Percentiles rank a stretch among this genome's conserved stretches.
These are phyloP conservation scores for Microcebus ravelobensis DNA, from an alignment of 2,113 vertebrate genomes.

Conservation along the genomic window DNA sequence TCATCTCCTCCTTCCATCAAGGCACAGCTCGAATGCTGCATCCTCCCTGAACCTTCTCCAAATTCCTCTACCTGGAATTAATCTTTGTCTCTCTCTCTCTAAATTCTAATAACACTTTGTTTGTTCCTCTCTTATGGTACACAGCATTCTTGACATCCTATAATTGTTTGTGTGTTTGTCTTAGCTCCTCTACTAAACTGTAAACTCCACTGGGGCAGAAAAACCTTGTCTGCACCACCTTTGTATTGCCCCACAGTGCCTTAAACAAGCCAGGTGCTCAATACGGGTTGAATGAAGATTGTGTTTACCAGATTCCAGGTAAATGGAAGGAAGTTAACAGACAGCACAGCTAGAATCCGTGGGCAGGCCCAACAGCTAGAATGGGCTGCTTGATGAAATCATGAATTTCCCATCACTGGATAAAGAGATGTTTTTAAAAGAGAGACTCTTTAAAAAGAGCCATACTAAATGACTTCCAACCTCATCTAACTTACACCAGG, in stretches of 20 bases:
- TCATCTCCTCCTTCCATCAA: neutral
- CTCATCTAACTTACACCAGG: neutral
- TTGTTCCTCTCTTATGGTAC: neutral
- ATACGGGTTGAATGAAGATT: neutral
- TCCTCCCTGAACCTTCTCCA: neutral
- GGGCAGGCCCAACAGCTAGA: neutral
- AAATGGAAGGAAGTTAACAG: neutral
- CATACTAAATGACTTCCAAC: neutral
- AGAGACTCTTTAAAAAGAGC: neutral
- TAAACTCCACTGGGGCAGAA: conserved; percentile 12
- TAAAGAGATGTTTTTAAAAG: neutral
- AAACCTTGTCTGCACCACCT: neutral
- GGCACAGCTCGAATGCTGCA: neutral
- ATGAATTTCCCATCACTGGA: neutral
- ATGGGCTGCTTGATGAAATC: neutral
- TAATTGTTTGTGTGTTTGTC: conserved; percentile 46
- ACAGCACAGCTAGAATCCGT: neutral
- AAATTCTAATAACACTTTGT: conserved; percentile 10
- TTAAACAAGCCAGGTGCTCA: neutral
- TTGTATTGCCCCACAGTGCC: neutral
- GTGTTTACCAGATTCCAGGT: neutral
- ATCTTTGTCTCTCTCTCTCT: neutral
- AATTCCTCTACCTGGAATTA: neutral
- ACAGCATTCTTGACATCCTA: neutral
- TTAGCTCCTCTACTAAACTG: conserved; percentile 40